Evolutionary conservation across 2,888 invertebrate species (phyloP).

Genomic region (Latheticus oryzae): DNA sequence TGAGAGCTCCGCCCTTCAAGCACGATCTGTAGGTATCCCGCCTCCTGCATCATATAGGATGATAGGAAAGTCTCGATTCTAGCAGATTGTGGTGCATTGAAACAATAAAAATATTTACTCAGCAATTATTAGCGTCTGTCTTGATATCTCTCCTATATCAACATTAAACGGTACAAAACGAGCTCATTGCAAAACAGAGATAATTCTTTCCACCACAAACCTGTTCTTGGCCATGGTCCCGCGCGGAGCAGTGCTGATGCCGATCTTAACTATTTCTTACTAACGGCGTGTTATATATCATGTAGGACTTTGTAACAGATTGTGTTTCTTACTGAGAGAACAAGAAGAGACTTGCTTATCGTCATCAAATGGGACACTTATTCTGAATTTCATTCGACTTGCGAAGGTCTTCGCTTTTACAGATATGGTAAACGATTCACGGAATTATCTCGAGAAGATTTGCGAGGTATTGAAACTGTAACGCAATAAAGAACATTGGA

Average conservation of each 20-base stretch:
- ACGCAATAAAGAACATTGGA: conserved; percentile 32
- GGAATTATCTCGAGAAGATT: conserved; percentile 22
- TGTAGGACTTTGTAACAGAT: conserved; percentile 33
- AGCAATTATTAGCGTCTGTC: conserved; percentile 58
- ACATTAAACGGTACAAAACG: conserved; percentile 40
- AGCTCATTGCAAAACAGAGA: conserved; percentile 23
- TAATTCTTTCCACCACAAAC: conserved; percentile 37
- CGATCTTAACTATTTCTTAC: conserved; percentile 41
- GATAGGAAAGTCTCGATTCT: conserved; percentile 52
- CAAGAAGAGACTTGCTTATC: conserved; percentile 24
- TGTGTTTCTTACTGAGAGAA: conserved; percentile 30
- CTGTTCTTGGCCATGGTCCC: conserved; percentile 22
- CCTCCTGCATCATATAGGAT: conserved; percentile 64
- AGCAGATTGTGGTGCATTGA: conserved; percentile 54
- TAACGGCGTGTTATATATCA: conserved; percentile 40
- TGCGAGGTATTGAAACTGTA: conserved; percentile 37
- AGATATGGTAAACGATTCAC: conserved; percentile 14
- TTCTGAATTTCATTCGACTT: conserved; percentile 26
- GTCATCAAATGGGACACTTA: conserved; percentile 13
- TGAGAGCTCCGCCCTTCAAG: conserved; percentile 62
- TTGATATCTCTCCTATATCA: conserved; percentile 30
- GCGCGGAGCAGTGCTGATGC: conserved; percentile 30
- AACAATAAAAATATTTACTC: conserved; percentile 65
- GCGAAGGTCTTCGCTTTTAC: not conserved
- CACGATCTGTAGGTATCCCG: conserved; percentile 63